These are phyloP conservation scores for Cenopis cana DNA, from an alignment of 2,888 invertebrate genomes.

Conservation along the genomic window DNA sequence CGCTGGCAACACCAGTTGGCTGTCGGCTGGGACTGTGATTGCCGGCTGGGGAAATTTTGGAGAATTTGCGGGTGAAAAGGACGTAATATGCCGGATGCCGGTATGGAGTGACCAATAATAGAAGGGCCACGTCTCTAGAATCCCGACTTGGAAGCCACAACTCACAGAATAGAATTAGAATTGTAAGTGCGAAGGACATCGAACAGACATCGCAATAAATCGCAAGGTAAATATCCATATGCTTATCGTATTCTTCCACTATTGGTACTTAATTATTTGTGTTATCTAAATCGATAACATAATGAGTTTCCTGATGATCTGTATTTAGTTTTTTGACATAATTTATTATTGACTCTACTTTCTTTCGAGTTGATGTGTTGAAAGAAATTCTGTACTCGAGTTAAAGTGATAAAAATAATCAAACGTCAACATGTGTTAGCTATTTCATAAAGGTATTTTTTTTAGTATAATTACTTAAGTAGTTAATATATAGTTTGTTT, in stretches of 20 bases:
- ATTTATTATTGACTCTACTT: neutral
- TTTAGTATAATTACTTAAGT: no score
- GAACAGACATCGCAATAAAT: neutral
- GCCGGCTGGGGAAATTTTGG: slow-evolving; percentile 4
- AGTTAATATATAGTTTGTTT: no score
- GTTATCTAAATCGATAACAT: slow-evolving; percentile 9
- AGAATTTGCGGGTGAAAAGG: slow-evolving; percentile 15
- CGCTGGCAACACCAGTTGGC: slow-evolving; percentile 8
- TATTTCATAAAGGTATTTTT: no score
- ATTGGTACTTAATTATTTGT: neutral
- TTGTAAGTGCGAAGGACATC: neutral
- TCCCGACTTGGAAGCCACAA: neutral
- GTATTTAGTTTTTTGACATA: neutral
- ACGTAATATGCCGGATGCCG: slow-evolving; percentile 1
- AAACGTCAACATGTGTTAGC: neutral
- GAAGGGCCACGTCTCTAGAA: slow-evolving; percentile 28
- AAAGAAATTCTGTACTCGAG: neutral
- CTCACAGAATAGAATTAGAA: slow-evolving; percentile 17
- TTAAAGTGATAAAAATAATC: neutral
- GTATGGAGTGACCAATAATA: slow-evolving; percentile 25
- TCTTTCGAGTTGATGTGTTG: neutral
- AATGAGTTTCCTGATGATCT: slow-evolving; percentile 2
- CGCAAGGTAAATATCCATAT: slow-evolving; percentile 9
- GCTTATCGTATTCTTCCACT: neutral
- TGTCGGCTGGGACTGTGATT: slow-evolving; percentile 2